phyloP scores from a whole-genome alignment of 2,888 invertebrate genomes.

The Erebia aethiops region DNA sequence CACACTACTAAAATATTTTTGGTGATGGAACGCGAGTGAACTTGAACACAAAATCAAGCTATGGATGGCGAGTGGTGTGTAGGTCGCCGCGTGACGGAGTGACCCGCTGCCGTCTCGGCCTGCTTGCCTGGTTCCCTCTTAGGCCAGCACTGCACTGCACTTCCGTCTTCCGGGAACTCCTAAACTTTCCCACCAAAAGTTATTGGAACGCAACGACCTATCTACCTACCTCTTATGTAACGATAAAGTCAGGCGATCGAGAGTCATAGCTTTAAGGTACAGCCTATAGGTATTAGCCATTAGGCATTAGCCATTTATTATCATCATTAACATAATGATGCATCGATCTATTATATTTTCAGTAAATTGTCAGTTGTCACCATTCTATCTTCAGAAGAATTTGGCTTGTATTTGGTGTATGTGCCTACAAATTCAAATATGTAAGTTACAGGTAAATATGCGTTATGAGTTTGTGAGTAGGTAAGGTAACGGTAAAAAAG shows the following conservation, averaged over 20 bases:
- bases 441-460: no score
- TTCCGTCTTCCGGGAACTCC: constrained; percentile 54
- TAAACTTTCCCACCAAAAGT: constrained; percentile 27
- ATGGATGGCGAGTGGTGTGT: constrained; percentile 72
- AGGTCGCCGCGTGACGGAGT: constrained; percentile 75
- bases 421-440: no score
- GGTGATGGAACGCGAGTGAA: constrained; percentile 82
- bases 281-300: no score
- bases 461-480: no score
- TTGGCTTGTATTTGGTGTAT: no score
- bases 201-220: neutral
- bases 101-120: constrained; percentile 67
- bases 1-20: constrained; percentile 82
- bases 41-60: constrained; percentile 80
- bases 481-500: no score
- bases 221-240: neutral
- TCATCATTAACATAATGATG: no score
- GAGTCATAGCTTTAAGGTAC: no score
- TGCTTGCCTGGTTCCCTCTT: constrained; percentile 57
- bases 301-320: no score
- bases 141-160: constrained; percentile 51
- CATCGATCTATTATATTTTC: no score
- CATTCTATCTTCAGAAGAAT: no score
- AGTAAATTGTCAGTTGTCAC: no score
- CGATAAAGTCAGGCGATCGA: neutral